A percentile compares a stretch with the other conserved stretches of the same genome.
These are phyloP conservation scores for Oligia latruncula DNA, from an alignment of 2,888 invertebrate species.

Conservation along the genomic window DNA sequence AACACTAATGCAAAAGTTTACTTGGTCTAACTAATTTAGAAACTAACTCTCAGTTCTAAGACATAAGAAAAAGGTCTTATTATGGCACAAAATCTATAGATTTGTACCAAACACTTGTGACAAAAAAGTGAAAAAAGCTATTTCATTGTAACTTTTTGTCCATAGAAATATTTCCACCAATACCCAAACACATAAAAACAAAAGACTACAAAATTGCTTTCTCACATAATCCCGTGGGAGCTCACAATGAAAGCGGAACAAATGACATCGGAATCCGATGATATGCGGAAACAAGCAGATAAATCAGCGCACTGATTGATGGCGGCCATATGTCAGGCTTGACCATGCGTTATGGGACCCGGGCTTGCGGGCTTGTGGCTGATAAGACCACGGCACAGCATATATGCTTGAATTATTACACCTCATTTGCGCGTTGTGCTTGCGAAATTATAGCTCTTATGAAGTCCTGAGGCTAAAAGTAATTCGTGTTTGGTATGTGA, in stretches of 20 bases:
- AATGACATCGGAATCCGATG: constrained; percentile 50
- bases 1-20: constrained; percentile 26
- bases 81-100: background rate
- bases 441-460: constrained; percentile 41
- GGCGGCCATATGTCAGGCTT: constrained; percentile 51
- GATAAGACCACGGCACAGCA: constrained; percentile 43
- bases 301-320: constrained; percentile 63
- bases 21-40: background rate
- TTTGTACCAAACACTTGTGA: background rate
- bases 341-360: constrained; percentile 43
- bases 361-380: constrained; percentile 11
- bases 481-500: constrained; percentile 17
- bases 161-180: background rate
- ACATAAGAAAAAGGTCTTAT: background rate
- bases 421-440: constrained; percentile 34
- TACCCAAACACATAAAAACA: constrained; percentile 17
- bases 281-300: constrained; percentile 53
- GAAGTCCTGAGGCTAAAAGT: constrained; percentile 46
- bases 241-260: constrained; percentile 27
- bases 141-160: background rate
- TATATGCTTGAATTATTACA: constrained; percentile 49
- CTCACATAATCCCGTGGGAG: constrained; percentile 9
- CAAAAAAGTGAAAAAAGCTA: background rate
- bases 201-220: constrained; percentile 39
- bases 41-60: background rate